A percentile compares a stretch with the other conserved stretches of the same genome.
phyloP scores from a whole-genome alignment of 1,140 invertebrate genomes.

The Pseudobourletiella spinata region DNA sequence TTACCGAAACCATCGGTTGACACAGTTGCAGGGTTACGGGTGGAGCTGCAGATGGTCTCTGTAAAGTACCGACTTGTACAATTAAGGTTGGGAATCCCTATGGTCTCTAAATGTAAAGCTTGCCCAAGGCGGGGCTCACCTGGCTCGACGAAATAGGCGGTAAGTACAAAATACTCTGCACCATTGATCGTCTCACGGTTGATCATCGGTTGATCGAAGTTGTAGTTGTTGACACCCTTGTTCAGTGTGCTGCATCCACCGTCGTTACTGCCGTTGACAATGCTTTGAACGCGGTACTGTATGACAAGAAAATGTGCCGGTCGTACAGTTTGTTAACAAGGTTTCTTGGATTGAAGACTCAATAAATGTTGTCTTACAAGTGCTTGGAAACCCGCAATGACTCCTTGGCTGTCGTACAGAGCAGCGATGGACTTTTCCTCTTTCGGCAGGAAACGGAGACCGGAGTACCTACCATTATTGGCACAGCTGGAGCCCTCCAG shows the following conservation, averaged over 20 bases:
- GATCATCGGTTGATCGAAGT: background rate
- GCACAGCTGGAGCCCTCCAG: background rate
- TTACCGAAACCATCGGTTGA: slow-evolving; percentile 7
- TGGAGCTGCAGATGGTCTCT: slow-evolving; percentile 1
- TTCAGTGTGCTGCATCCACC: background rate
- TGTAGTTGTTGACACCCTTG: background rate
- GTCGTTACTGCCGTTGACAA: background rate
- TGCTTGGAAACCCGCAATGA: slow-evolving; percentile 27
- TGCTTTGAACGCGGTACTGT: background rate
- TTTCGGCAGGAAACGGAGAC: slow-evolving; percentile 11
- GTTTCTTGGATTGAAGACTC: background rate
- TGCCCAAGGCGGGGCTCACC: background rate
- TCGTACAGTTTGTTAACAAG: background rate
- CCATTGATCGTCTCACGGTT: slow-evolving; percentile 9
- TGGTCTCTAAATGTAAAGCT: background rate
- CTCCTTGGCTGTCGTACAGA: slow-evolving; percentile 22
- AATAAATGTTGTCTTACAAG: slow-evolving; percentile 12
- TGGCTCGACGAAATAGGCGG: slow-evolving; percentile 17
- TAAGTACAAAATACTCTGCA: slow-evolving; percentile 7
- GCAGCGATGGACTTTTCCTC: slow-evolving; percentile 5
- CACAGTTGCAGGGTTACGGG: background rate
- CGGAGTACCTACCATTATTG: slow-evolving; percentile 19
- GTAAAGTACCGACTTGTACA: background rate
- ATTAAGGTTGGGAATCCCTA: background rate
- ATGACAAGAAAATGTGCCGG: background rate